These are phyloP conservation scores for Agrochola macilenta DNA, from an alignment of 2,888 invertebrate species.

Conservation along the genomic window DNA sequence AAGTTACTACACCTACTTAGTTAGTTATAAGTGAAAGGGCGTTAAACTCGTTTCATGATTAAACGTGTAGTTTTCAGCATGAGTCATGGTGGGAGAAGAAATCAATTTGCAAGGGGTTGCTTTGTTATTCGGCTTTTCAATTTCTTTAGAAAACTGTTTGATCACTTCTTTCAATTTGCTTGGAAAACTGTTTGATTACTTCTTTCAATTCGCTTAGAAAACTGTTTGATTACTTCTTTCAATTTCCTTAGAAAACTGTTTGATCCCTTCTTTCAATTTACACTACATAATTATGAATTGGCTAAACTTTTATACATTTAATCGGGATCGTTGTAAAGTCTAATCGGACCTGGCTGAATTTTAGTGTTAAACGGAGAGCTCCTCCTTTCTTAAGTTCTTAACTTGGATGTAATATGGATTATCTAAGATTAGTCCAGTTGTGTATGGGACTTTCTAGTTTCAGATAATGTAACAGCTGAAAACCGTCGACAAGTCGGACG, in stretches of 20 bases:
- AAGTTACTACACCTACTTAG: slow-evolving; percentile 3
- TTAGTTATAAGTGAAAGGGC: slow-evolving; percentile 9
- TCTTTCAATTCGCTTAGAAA: too few species aligned
- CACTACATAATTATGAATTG: too few species aligned
- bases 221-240: too few species aligned
- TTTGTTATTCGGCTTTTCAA: slow-evolving; percentile 18
- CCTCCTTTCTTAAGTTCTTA: not conserved
- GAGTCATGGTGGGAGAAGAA: slow-evolving; percentile 7
- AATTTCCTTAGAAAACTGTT: too few species aligned
- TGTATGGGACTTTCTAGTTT: not conserved
- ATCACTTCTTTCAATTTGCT: not conserved
- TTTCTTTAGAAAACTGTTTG: not conserved
- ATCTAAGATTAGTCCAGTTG: slow-evolving; percentile 2
- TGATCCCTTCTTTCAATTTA: too few species aligned
- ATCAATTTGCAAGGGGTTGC: not conserved
- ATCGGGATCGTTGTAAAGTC: not conserved
- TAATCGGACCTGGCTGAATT: not conserved
- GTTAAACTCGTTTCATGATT: slow-evolving; percentile 30
- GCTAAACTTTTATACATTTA: not conserved
- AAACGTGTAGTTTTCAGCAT: slow-evolving; percentile 10
- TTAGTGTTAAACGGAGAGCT: not conserved
- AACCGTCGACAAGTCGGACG: not conserved
- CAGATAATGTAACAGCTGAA: not conserved
- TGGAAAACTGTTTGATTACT: too few species aligned
- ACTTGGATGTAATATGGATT: not conserved